Conservation (phyloP, 2,113 vertebrate species). For the Chlamydotis undulata region DNA sequence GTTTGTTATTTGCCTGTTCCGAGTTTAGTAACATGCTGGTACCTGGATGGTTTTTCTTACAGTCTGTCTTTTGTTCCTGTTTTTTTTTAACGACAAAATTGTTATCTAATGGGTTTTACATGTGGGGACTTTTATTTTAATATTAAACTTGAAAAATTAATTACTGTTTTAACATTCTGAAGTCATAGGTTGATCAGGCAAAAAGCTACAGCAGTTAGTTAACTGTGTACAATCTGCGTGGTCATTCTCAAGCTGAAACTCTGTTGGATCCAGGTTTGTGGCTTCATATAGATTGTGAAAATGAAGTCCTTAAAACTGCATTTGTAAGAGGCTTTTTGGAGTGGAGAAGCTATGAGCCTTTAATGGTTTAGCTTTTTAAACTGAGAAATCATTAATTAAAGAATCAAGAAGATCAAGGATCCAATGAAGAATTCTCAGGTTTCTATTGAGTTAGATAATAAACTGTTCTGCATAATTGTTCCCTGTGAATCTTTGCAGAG, state of each 20-base stretch:
- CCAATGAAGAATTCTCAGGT: background rate
- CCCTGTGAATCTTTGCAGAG: background rate
- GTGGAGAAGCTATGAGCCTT: background rate
- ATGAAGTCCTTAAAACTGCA: background rate
- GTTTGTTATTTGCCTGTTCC: background rate
- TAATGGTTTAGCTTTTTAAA: background rate
- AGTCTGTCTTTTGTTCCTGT: background rate
- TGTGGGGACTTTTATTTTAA: background rate
- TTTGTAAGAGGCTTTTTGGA: background rate
- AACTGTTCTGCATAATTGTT: background rate
- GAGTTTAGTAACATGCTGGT: conserved; percentile 7
- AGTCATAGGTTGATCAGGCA: background rate
- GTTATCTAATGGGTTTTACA: background rate
- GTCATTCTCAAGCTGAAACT: background rate
- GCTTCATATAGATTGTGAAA: background rate
- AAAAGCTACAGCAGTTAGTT: background rate
- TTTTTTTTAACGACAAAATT: background rate
- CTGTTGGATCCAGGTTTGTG: background rate
- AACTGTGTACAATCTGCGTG: background rate
- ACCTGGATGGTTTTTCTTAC: conserved; percentile 2
- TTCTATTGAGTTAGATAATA: background rate
- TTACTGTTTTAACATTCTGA: background rate
- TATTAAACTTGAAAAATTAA: background rate
- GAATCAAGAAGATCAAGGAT: background rate
- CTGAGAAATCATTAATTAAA: background rate